Percentiles rank a stretch among this genome's conserved stretches.
phyloP scores from a whole-genome alignment of 2,888 invertebrate genomes.

The Sphaerophoria taeniata region DNA sequence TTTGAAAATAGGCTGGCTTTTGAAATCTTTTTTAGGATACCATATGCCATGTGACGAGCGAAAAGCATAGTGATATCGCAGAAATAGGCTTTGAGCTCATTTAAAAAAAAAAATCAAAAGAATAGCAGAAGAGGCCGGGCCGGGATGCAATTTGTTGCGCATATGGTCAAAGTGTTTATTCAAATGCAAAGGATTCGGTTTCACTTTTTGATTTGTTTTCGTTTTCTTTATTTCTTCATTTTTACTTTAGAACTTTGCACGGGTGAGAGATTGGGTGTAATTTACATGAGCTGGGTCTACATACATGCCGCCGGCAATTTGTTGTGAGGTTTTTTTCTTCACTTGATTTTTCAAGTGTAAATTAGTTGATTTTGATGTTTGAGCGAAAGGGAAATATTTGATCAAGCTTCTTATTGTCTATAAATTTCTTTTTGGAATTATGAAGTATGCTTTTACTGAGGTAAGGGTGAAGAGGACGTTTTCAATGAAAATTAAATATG shows the following conservation, averaged over 20 bases:
- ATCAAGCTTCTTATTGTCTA: slow-evolving; percentile 27
- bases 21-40: slow-evolving; percentile 51
- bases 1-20: slow-evolving; percentile 49
- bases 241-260: slow-evolving; percentile 31
- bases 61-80: slow-evolving; percentile 39
- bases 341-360: slow-evolving; percentile 72
- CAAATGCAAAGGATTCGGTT: slow-evolving; percentile 67
- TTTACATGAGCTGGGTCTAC: slow-evolving; percentile 18
- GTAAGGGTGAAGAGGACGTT: neutral
- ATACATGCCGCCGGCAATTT: slow-evolving; percentile 38
- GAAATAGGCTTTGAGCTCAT: slow-evolving; percentile 37
- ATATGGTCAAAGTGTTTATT: slow-evolving; percentile 75
- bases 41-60: slow-evolving; percentile 68
- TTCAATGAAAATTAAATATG: neutral
- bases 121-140: slow-evolving; percentile 6
- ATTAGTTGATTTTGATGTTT: slow-evolving; percentile 64
- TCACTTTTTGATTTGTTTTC: slow-evolving; percentile 49
- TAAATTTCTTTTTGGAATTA: slow-evolving; percentile 18
- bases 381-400: slow-evolving; percentile 46
- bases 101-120: neutral
- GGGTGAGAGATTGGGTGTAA: slow-evolving; percentile 60
- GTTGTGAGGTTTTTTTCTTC: slow-evolving; percentile 46
- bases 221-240: slow-evolving; percentile 1
- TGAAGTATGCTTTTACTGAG: neutral
- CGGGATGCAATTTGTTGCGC: slow-evolving; percentile 68